Percentiles rank a stretch among this genome's conserved stretches.
Conservation (phyloP, 2,888 invertebrate genomes). For the Agelastica alni region DNA sequence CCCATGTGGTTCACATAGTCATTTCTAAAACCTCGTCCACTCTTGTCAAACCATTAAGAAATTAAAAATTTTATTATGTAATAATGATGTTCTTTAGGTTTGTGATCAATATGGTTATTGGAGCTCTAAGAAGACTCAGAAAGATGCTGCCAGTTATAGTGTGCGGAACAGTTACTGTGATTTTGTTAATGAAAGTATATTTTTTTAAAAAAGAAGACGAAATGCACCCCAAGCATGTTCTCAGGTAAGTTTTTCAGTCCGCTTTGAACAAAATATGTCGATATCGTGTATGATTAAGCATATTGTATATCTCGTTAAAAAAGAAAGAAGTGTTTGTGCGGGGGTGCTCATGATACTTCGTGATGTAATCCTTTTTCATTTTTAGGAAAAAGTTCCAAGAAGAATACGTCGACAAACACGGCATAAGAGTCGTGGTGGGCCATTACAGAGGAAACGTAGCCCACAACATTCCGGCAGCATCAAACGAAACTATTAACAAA, state of each 20-base stretch:
- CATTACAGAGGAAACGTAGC: conserved; percentile 83
- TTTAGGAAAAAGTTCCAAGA: conserved; percentile 66
- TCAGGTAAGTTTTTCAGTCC: too few relatives aligned
- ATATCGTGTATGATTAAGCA: neutral
- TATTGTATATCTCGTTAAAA: neutral
- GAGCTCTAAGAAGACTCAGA: conserved; percentile 49
- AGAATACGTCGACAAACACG: conserved; percentile 72
- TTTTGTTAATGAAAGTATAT: conserved; percentile 43
- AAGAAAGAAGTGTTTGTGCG: neutral
- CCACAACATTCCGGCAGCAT: conserved; percentile 68
- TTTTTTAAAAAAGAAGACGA: conserved; percentile 34
- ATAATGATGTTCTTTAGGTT: too few relatives aligned
- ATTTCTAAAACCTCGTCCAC: too few relatives aligned
- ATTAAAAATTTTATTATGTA: too few relatives aligned
- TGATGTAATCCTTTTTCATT: conserved; percentile 19
- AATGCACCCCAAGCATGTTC: conserved; percentile 46
- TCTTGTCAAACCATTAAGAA: too few relatives aligned
- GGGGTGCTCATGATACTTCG: too few relatives aligned
- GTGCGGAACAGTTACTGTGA: conserved; percentile 40
- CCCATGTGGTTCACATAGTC: too few relatives aligned
- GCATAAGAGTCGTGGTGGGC: conserved; percentile 84
- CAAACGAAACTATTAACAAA: conserved; percentile 70
- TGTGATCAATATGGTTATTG: conserved; percentile 45
- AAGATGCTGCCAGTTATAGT: conserved; percentile 45
- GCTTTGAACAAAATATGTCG: too few relatives aligned